Conservation (phyloP, 2,888 invertebrate genomes). For the Pterostichus madidus region DNA sequence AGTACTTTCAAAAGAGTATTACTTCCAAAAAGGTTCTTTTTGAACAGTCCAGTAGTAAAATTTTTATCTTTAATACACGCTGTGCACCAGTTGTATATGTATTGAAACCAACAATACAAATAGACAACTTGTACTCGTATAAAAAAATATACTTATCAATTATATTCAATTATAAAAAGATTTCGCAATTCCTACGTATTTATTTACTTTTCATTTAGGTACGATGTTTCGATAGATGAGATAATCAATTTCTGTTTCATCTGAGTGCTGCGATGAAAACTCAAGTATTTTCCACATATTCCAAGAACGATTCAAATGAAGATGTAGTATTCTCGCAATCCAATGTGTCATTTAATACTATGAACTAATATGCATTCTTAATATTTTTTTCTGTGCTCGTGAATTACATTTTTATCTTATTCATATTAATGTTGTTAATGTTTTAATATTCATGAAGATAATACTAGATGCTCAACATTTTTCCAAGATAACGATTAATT, state of each 20-base stretch:
- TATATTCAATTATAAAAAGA: conserved; percentile 25
- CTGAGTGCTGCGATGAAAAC: conserved; percentile 13
- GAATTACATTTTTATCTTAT: conserved; percentile 22
- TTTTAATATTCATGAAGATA: conserved; percentile 25
- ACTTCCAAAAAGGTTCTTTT: conserved; percentile 23
- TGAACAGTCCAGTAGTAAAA: neutral
- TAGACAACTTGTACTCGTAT: conserved; percentile 24
- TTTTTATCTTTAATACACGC: neutral
- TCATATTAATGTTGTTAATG: neutral
- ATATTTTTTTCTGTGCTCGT: conserved; percentile 2
- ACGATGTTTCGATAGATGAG: neutral
- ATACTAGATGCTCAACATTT: neutral
- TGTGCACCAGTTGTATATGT: conserved; percentile 11
- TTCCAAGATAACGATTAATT: conserved; percentile 25
- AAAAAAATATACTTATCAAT: conserved; percentile 32
- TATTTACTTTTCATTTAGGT: conserved; percentile 35
- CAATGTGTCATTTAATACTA: conserved; percentile 41
- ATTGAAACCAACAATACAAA: conserved; percentile 9
- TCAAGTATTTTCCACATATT: conserved; percentile 30
- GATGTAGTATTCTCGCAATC: conserved; percentile 21
- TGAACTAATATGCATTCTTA: conserved; percentile 10
- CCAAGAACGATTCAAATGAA: conserved; percentile 36
- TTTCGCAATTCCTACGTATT: conserved; percentile 20
- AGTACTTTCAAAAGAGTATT: conserved; percentile 33
- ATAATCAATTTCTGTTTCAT: conserved; percentile 22